Percentiles rank a stretch among this genome's conserved stretches.
Conservation (phyloP, 2,113 vertebrate genomes). For the Channa argus region DNA sequence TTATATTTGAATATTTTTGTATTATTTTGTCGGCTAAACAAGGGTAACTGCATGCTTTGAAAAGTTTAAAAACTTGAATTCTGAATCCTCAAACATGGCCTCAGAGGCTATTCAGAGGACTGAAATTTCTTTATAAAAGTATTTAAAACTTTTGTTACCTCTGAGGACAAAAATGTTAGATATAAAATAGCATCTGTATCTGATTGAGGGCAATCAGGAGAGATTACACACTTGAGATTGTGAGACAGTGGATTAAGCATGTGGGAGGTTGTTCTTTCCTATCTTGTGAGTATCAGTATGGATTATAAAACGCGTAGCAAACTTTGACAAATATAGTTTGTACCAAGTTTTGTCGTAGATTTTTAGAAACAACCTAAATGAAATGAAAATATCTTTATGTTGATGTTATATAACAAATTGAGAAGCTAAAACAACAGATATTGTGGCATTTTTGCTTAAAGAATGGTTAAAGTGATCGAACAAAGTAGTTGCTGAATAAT, state of each 20-base stretch:
- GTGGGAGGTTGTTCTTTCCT: not conserved
- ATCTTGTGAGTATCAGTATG: not conserved
- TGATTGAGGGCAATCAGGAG: not conserved
- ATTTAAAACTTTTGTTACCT: too few species aligned
- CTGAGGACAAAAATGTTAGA: not conserved
- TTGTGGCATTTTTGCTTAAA: not conserved
- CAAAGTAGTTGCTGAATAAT: not conserved
- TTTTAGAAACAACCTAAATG: not conserved
- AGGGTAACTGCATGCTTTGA: not conserved
- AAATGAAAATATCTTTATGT: too few species aligned
- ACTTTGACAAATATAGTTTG: not conserved
- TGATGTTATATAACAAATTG: too few species aligned
- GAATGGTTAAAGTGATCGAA: not conserved
- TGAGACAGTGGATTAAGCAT: not conserved
- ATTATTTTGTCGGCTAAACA: slow-evolving; percentile 29
- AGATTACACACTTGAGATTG: not conserved
- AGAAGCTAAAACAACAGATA: too few species aligned
- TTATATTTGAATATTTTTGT: slow-evolving; percentile 48
- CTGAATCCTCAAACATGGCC: too few species aligned
- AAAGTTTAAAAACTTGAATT: slow-evolving; percentile 16
- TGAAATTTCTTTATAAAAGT: too few species aligned
- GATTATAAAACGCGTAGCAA: not conserved
- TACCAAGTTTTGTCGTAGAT: not conserved
- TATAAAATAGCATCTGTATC: not conserved
- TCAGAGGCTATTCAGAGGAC: too few species aligned